These are phyloP conservation scores for Zeus faber DNA, from an alignment of 2,113 vertebrate species.

Conservation along the genomic window DNA sequence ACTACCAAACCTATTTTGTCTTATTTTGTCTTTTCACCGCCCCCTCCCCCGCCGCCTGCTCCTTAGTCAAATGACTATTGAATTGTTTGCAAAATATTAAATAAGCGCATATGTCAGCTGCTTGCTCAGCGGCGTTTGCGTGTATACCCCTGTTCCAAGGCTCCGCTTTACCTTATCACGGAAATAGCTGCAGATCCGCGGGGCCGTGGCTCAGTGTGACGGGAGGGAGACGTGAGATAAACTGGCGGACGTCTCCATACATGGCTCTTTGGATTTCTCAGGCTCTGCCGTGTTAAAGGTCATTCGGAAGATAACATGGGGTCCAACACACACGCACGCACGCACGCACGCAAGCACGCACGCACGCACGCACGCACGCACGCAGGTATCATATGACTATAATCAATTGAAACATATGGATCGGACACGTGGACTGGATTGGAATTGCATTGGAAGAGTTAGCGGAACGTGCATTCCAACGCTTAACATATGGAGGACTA, in stretches of 20 bases:
- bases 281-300: slow-evolving; percentile 25
- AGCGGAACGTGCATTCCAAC: slow-evolving; percentile 20
- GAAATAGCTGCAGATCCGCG: slow-evolving; percentile 33
- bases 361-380: neutral
- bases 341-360: neutral
- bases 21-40: slow-evolving; percentile 2
- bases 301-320: neutral
- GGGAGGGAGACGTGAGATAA: slow-evolving; percentile 5
- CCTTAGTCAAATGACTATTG: slow-evolving; percentile 15
- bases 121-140: slow-evolving; percentile 25
- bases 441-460: slow-evolving; percentile 1
- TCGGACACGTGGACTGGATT: slow-evolving; percentile 9
- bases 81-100: slow-evolving; percentile 27
- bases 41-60: too few relatives aligned
- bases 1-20: slow-evolving; percentile 5
- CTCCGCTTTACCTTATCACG: slow-evolving; percentile 43
- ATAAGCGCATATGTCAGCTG: slow-evolving; percentile 48
- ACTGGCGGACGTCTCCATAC: slow-evolving; percentile 24
- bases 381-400: neutral
- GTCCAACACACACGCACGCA: too few relatives aligned
- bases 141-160: slow-evolving; percentile 11
- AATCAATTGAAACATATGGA: neutral
- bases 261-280: slow-evolving; percentile 17
- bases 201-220: slow-evolving; percentile 2
- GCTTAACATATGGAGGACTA: slow-evolving; percentile 15